Evolutionary conservation across 1,140 invertebrate genomes (phyloP), one percentile per base, ranked within the genome.

Genomic region (Euborellia annulipes): DNA sequence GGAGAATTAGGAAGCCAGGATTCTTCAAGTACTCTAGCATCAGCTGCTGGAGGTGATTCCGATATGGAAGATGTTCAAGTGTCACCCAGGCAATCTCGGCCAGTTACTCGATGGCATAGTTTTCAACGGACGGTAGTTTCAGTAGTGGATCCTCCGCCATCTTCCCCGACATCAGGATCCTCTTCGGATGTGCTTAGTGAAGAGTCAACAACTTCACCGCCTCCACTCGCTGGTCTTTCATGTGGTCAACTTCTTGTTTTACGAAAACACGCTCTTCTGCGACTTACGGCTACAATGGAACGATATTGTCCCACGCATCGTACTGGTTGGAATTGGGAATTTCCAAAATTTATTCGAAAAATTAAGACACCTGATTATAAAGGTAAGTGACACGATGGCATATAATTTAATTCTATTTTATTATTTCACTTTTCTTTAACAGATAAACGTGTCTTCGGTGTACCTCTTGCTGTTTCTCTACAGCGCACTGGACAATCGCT

Each of bases 361-460:
- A 85, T 87, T 49, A 91, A 91, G 62, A 73, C 78, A 17, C 86
- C 88, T 0, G 85, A 90, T 61, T 92, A 91, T 59, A 88, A 87
- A 73, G 76, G 77, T 79, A 41, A 17, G 9, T 13, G 41, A 48
- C 21, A 6, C 36, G 4, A 38, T 38, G n/a, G 16, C 7, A 39
- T 30, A 18, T 50, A 7, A 17, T 23, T 20, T 13, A 3, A 18
- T 16, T 19, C 9, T 0, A 20, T 21, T 7, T 40, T 20, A 20
- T 6, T 39, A 32, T 43, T 30, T 23, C 43, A 21, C 42, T 48
- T 20, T 40, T 52, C 50, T 39, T 42, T 69, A 69, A 27, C 61
- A 77, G 87, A 91, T 62, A 89, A 88, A 60, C 83, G 79, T 19
- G 84, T 93, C 1, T 94, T 94, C 60, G 90, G 89, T 1, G 84